Conservation (phyloP, 1,140 invertebrate genomes). For the Drosophila nasuta region DNA sequence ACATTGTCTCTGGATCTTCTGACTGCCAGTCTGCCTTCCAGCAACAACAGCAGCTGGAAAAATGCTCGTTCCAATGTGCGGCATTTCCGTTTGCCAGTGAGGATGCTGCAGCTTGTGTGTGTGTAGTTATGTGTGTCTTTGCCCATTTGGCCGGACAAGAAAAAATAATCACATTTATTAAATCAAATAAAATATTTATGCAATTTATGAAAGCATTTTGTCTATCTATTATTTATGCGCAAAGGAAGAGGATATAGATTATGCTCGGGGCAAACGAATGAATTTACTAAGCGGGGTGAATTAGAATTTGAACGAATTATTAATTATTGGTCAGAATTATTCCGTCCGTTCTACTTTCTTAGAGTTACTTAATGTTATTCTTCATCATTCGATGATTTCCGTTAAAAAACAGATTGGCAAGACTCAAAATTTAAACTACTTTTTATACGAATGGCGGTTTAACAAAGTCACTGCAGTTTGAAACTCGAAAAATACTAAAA, state of each 20-base stretch:
- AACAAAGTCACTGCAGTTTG: no score
- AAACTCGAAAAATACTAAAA: no score
- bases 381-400: no score
- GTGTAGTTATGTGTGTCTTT: constrained; percentile 4
- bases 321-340: no score
- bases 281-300: background rate
- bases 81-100: constrained; percentile 71
- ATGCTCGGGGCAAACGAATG: background rate
- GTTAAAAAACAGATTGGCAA: no score
- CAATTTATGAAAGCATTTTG: constrained; percentile 46
- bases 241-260: constrained; percentile 11
- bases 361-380: no score
- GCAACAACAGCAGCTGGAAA: constrained; percentile 65
- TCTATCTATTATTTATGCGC: constrained; percentile 35
- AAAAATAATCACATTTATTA: constrained; percentile 67
- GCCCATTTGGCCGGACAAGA: constrained; percentile 22
- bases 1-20: constrained; percentile 28
- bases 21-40: constrained; percentile 5
- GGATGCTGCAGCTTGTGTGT: constrained; percentile 50
- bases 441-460: no score
- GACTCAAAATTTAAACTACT: no score
- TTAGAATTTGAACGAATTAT: no score
- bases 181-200: constrained; percentile 68
- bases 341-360: no score
- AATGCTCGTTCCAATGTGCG: constrained; percentile 75